Percentiles rank a stretch among this genome's conserved stretches.
phyloP scores from a whole-genome alignment of 23 tunicate species.

The Halocynthia roretzi region DNA sequence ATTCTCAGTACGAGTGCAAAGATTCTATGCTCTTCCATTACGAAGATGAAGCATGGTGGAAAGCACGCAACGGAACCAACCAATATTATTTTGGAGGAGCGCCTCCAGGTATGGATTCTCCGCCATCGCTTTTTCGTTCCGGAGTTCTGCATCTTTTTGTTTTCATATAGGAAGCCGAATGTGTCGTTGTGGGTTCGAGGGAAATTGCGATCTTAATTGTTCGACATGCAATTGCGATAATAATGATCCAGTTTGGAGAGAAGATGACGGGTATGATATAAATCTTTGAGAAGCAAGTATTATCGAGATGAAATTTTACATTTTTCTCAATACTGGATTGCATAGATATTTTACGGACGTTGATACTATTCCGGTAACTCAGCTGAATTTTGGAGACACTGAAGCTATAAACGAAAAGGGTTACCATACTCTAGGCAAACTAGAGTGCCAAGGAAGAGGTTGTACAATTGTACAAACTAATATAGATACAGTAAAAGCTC shows the following conservation, averaged over 20 bases:
- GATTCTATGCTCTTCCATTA: neutral
- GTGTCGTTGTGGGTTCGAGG: conserved; percentile 1
- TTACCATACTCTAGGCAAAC: conserved; percentile 1
- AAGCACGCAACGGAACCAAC: neutral
- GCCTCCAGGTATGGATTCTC: neutral
- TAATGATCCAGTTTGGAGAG: conserved; percentile 2
- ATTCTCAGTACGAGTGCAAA: neutral
- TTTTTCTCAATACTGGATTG: no score
- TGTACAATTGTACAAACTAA: no score
- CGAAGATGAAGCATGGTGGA: conserved; percentile 2
- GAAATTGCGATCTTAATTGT: neutral
- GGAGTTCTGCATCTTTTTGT: no score
- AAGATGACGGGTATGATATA: conserved; percentile 1
- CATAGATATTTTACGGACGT: neutral
- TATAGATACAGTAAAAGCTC: no score
- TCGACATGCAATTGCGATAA: conserved; percentile 9
- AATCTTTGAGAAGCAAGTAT: no score
- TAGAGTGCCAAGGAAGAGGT: conserved; percentile 11
- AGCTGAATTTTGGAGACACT: conserved; percentile 7
- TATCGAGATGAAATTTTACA: no score
- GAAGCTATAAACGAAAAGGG: neutral
- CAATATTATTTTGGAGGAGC: conserved; percentile 4
- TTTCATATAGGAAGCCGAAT: neutral
- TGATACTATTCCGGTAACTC: neutral
- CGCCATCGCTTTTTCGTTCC: no score